phyloP scores from a whole-genome alignment of 2,113 vertebrate species.

The Equus quagga region DNA sequence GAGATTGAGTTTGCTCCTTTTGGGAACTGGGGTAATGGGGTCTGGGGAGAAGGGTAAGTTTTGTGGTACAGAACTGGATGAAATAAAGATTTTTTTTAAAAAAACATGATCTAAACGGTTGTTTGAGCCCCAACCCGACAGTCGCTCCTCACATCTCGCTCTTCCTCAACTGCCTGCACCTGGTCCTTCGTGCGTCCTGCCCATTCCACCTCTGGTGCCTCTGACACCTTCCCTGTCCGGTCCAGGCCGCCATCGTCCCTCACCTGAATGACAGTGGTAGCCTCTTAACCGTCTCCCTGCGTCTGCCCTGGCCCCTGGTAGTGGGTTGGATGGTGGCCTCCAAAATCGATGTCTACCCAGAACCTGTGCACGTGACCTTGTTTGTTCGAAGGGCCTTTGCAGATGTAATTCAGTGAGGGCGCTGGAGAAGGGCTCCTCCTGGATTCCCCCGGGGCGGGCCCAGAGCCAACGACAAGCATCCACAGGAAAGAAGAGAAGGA shows the following conservation, averaged over 20 bases:
- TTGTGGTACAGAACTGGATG: neutral
- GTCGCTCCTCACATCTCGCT: too few relatives aligned
- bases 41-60: conserved; percentile 1
- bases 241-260: neutral
- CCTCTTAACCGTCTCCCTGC: neutral
- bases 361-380: neutral
- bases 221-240: neutral
- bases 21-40: neutral
- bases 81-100: neutral
- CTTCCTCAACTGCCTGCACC: neutral
- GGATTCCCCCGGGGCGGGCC: neutral
- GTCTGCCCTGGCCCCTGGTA: neutral
- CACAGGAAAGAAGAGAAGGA: neutral
- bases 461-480: neutral
- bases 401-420: neutral
- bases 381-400: neutral
- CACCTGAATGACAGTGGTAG: neutral
- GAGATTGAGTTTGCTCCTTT: neutral
- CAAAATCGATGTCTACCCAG: neutral
- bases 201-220: neutral
- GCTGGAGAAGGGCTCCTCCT: neutral
- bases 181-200: fast-evolving
- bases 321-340: neutral
- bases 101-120: neutral
- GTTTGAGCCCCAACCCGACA: neutral